Evolutionary conservation across 2,888 invertebrate species (phyloP), one percentile per base, ranked within the genome.

Genomic region (Hanleya hanleyi): DNA sequence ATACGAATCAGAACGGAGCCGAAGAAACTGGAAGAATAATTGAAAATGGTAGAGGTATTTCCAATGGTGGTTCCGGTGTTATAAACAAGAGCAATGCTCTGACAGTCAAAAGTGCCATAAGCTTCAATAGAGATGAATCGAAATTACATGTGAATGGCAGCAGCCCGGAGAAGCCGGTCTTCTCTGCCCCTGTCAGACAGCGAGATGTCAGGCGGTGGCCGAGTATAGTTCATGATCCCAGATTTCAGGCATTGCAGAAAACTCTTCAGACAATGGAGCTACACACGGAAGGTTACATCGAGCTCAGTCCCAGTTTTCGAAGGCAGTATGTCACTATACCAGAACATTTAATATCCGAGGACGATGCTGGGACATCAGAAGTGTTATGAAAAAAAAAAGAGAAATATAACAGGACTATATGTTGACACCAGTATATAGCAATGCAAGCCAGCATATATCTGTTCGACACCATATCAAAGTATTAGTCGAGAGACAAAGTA

Each of bases 231-330:
- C 5, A 4, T 2, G 86, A 86, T 73, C 80, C 81, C 5, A 69
- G 86, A 49, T 86, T 84, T 76, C 74, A 79, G 38, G 75, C 71
- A 3, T 71, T 85, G n/a, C 81, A 83, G 69, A 74, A 76, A 7
- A 57, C 78, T n/a, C 74, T 86, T 36, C 79, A 82, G 22, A 67
- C 73, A 68, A 73, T 80, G 35, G 74, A 75, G 1, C 75, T 77
- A 1, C 77, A 70, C n/a, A 78, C 74, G 3, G 84, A 83, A 57
- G 86, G 86, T 0, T 84, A 83, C 69, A 68, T 78, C 6, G 85
- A 84, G 66, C 77, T 86, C 0, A 85, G 85, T 71, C 84, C 86
- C 6, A 81, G 79, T 50, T 86, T 79, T 73, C 69, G 35, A 22
- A 57, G 68, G 62, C 36, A 12, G 49, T 57, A 57, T 26, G 26